phyloP scores from a whole-genome alignment of 1,140 invertebrate genomes.

The Drosophila grimshawi region DNA sequence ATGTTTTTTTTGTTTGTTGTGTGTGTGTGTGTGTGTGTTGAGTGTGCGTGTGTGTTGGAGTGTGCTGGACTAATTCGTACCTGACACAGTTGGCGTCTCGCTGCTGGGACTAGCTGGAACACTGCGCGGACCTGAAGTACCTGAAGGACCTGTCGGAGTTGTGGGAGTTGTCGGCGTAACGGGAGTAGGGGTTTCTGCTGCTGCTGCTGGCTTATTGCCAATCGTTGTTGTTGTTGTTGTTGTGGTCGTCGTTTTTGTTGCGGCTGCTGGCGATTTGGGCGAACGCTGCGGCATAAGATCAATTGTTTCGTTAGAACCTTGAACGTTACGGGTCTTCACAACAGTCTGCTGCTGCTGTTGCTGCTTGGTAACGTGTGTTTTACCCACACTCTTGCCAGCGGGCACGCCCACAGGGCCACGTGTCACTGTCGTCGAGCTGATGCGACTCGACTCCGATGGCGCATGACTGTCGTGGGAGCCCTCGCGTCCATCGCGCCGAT shows the following conservation, averaged over 20 bases:
- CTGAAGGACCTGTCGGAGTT: slow-evolving; percentile 16
- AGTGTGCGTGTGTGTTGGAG: slow-evolving; percentile 3
- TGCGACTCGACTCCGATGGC: slow-evolving; percentile 73
- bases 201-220: slow-evolving; percentile 20
- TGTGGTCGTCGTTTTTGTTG: slow-evolving; percentile 9
- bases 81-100: slow-evolving; percentile 63
- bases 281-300: slow-evolving; percentile 62
- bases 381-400: slow-evolving; percentile 63
- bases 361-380: slow-evolving; percentile 55
- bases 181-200: slow-evolving; percentile 28
- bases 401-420: slow-evolving; percentile 38
- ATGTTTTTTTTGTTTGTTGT: slow-evolving; percentile 2
- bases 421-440: slow-evolving; percentile 78
- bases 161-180: slow-evolving; percentile 27
- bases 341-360: slow-evolving; percentile 41
- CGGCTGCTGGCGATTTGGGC: slow-evolving; percentile 56
- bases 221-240: slow-evolving; percentile 15
- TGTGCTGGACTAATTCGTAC: slow-evolving; percentile 71
- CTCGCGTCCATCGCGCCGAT: slow-evolving; percentile 64
- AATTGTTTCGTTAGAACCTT: slow-evolving; percentile 65
- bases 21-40: background rate
- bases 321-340: slow-evolving; percentile 56
- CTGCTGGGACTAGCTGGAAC: slow-evolving; percentile 28
- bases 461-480: slow-evolving; percentile 81
- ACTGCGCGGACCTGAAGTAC: slow-evolving; percentile 15